These are phyloP conservation scores for Lomographa bimaculata DNA, from an alignment of 2,888 invertebrate genomes.

Conservation along the genomic window DNA sequence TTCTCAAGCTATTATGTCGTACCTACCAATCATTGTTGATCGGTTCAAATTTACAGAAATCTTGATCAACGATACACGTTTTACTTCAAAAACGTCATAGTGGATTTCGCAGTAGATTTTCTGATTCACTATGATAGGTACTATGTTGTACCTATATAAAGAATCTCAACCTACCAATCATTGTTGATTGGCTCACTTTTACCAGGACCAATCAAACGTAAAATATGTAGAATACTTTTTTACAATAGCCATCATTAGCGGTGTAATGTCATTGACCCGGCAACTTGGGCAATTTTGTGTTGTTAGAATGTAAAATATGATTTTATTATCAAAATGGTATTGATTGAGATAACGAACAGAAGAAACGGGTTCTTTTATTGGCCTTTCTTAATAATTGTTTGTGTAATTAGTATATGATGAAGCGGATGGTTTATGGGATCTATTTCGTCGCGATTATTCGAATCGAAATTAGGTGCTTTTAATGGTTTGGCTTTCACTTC, in stretches of 20 bases:
- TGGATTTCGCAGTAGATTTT: no score
- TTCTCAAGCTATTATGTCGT: no score
- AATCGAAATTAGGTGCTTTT: constrained; percentile 14
- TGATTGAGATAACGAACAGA: constrained; percentile 38
- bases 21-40: no score
- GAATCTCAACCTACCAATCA: constrained; percentile 13
- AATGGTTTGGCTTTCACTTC: constrained; percentile 12
- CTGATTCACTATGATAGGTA: no score
- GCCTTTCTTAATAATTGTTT: constrained; percentile 46
- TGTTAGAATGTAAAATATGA: constrained; percentile 36
- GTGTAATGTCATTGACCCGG: constrained; percentile 33
- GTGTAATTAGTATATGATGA: constrained; percentile 43
- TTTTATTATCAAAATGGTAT: constrained; percentile 41
- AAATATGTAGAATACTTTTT: constrained; percentile 32
- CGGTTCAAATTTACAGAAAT: no score
- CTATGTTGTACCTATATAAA: no score
- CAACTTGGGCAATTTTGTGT: constrained; percentile 32
- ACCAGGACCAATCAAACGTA: constrained; percentile 34
- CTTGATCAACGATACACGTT: no score
- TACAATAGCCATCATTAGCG: constrained; percentile 32
- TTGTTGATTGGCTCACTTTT: constrained; percentile 31
- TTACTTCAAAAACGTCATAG: no score
- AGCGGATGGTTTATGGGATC: constrained; percentile 34
- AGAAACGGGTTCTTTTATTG: constrained; percentile 44
- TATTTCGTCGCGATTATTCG: constrained; percentile 26